Base-by-base conservation (phyloP, 2,888 invertebrate species). In the Sympetrum striolatum region DNA sequence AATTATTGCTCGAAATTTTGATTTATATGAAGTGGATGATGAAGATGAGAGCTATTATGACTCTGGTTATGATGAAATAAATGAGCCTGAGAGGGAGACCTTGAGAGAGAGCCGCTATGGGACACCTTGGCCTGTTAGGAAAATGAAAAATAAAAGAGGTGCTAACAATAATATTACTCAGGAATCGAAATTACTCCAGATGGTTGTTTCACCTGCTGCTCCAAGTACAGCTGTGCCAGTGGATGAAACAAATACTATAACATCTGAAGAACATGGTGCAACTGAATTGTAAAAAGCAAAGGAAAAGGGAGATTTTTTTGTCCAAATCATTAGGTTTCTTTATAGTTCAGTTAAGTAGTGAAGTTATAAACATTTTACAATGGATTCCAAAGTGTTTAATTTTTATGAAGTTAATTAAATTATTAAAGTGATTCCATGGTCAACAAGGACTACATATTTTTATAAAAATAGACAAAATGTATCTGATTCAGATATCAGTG, bases 81-180 rank as follows among this genome's bases (percentile, higher is more conserved):
- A 35, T 60, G 37, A 86, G 6, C 22, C 35, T 58, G 86, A 86
- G 14, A 73, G 73, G 12, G 73, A 14, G 12, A 64, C 86, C 37
- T 12, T 64, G 4, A 60, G 86, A 60, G 64, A 86, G 12, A n/a
- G 86, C 18, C 86, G 86, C 5, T 60, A 37, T 64, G 86, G 86
- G 3, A 86, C 86, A 37, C 86, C 86, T 86, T 86, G 86, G 86
- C 86, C 86, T 0, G 60, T 58, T 12, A 86, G 86, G n/a, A 86
- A 60, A n/a, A 86, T 60, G 37, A 86, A 14, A 31, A 25, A 31
- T 14, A 53, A 31, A 60, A 60, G 22, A 73, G 73, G 73, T 5
- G 22, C 15, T 60, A 31, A 86, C 0, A 15, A 60, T 60, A 22
- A n/a, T 35, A 60, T 60, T 5, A 6, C 37, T 15, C 86, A 64